Conservation (phyloP, 2,113 vertebrate genomes). For the Chionis minor region DNA sequence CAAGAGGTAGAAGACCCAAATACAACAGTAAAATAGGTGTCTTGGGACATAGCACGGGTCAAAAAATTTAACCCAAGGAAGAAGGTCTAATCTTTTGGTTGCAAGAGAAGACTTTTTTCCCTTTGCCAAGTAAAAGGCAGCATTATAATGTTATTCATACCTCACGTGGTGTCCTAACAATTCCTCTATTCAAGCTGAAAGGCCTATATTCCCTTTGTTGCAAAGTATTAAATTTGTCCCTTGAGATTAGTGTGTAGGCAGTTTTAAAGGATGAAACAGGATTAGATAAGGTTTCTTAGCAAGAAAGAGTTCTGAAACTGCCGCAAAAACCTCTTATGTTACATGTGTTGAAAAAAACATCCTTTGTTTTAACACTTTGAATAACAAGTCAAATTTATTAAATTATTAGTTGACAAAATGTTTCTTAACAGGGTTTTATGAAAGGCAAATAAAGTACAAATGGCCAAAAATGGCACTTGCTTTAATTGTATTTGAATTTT, state of each 20-base stretch:
- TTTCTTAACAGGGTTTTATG: constrained; percentile 47
- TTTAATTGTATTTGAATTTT: constrained; percentile 54
- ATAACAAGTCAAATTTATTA: constrained; percentile 57
- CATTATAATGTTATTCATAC: constrained; percentile 83
- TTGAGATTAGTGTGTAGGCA: constrained; percentile 78
- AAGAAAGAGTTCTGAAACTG: constrained; percentile 72
- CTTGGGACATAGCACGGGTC: constrained; percentile 78
- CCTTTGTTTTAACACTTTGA: constrained; percentile 75
- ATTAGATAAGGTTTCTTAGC: constrained; percentile 82
- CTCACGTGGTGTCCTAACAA: constrained; percentile 81
- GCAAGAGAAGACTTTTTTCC: constrained; percentile 75
- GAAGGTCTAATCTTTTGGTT: constrained; percentile 72
- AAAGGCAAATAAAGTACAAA: constrained; percentile 10
- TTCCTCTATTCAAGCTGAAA: constrained; percentile 81
- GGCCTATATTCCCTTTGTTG: constrained; percentile 84
- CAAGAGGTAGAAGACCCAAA: constrained; percentile 78
- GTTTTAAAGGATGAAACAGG: constrained; percentile 83
- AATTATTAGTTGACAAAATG: constrained; percentile 72
- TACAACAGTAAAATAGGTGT: constrained; percentile 78
- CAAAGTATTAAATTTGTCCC: constrained; percentile 89
- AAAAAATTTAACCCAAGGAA: constrained; percentile 84
- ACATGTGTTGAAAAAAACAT: constrained; percentile 56
- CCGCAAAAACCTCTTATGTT: constrained; percentile 69
- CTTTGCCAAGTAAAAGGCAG: constrained; percentile 75
- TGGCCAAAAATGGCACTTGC: not conserved